Percentiles rank a stretch among this genome's conserved stretches.
Conservation (phyloP, 2,113 vertebrate genomes). For the Elephantulus edwardii region DNA sequence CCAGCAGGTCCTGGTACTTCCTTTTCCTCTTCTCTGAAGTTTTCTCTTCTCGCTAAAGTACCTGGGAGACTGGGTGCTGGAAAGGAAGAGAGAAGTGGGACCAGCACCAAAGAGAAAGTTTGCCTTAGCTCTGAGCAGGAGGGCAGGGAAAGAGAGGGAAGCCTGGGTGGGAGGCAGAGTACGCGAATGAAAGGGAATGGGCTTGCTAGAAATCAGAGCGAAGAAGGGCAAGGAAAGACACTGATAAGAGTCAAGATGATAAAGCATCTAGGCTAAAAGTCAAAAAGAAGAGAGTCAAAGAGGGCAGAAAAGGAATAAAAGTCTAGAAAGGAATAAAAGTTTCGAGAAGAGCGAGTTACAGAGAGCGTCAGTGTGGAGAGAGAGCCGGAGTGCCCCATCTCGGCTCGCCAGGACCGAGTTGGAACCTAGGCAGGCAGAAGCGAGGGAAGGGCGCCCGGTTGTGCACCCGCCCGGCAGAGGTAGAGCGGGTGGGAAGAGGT, state of each 20-base stretch:
- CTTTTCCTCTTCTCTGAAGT: constrained; percentile 17
- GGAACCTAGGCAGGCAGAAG: neutral
- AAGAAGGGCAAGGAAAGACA: neutral
- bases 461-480: neutral
- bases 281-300: neutral
- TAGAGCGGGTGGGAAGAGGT: constrained; percentile 24
- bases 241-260: neutral
- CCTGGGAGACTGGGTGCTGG: neutral
- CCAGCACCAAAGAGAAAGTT: neutral
- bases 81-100: neutral
- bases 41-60: neutral
- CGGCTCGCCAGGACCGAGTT: neutral
- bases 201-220: neutral
- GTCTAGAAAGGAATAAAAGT: neutral
- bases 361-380: neutral
- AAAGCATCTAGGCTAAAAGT: neutral
- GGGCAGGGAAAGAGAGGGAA: neutral
- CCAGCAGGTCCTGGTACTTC: constrained; percentile 26
- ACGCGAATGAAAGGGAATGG: neutral
- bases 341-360: constrained; percentile 24
- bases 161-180: neutral
- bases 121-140: neutral
- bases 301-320: constrained; percentile 3
- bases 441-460: neutral
- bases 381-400: constrained; percentile 23